Base-by-base conservation (phyloP, 2,888 invertebrate genomes). In the Pollenia angustigena region DNA sequence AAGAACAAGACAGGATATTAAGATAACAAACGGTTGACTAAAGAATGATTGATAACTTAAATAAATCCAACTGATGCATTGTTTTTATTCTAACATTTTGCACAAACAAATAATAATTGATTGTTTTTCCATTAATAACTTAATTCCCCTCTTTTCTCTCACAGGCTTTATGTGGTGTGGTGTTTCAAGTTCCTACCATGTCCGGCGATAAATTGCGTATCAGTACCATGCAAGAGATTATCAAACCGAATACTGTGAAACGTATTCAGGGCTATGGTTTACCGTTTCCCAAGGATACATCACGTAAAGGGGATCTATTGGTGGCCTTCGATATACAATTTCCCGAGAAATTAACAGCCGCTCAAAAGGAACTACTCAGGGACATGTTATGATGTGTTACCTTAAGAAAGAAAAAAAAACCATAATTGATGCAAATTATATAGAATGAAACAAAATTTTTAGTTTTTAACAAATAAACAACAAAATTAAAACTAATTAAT, bases 261-360 rank as follows among this genome's bases (percentile, higher is more conserved):
- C 95, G 98, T 92, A 97, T 99, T 92, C 96, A 97, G 81, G 98
- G 98, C 68, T 97, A 98, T 91, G 99, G 99, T 0, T 94, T 99
- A 88, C 99, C 99, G 9, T 95, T 97, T 93, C 98, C 99, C 9
- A 99, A 99, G 94, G 98, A 99, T 92, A 97, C 97, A 6, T 95
- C 96, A 50, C 95, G 97, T 91, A 96, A 97, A 93, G 99, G 99
- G 85, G 99, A 99, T 94, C 95, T 99, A 16, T 94, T 99, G 85
- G 97, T 99, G 54, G 97, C 97, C 87, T 99, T 99, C 93, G 98
- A 99, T 94, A 98, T 99, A 92, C 97, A 96, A 93, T 99, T 99
- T 94, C 99, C 99, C 0, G 97, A 98, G 79, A 95, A 95, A 89
- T 94, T 98, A 89, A 95, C 96, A 89, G 95, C 96, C 91, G 96